phyloP scores from a whole-genome alignment of 2,888 invertebrate species.

The Nowickia ferox region DNA sequence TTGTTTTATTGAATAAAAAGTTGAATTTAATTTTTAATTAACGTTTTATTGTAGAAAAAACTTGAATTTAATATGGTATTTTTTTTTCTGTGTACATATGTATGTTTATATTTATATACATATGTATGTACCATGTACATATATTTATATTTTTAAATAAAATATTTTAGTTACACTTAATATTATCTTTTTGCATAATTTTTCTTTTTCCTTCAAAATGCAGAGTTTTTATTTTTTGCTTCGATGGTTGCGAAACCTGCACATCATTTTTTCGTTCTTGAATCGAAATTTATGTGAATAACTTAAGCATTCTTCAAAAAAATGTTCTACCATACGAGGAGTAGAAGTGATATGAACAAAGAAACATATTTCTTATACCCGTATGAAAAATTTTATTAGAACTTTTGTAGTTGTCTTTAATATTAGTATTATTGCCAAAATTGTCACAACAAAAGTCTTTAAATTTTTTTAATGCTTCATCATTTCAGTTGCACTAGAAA shows the following conservation, averaged over 20 bases:
- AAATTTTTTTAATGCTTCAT: conserved; percentile 25
- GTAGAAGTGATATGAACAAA: not conserved
- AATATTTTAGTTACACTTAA: conserved; percentile 5
- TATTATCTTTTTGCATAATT: conserved; percentile 56
- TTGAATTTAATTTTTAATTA: too few relatives aligned
- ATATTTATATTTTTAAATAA: not conserved
- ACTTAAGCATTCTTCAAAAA: conserved; percentile 15
- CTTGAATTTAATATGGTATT: too few relatives aligned
- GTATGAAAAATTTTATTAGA: conserved; percentile 11
- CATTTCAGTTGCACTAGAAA: conserved; percentile 53
- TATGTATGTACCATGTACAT: too few relatives aligned
- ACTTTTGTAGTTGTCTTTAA: conserved; percentile 38
- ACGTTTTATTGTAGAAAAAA: too few relatives aligned
- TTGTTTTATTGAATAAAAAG: too few relatives aligned
- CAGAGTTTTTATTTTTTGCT: conserved; percentile 59
- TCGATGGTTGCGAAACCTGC: conserved; percentile 59
- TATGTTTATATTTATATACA: not conserved
- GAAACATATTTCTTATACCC: not conserved
- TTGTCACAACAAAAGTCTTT: conserved; percentile 61
- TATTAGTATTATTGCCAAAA: conserved; percentile 60
- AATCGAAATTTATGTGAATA: conserved; percentile 13
- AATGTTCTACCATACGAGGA: not conserved
- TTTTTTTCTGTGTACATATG: too few relatives aligned
- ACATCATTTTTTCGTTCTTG: not conserved
- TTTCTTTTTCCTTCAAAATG: conserved; percentile 19